Evolutionary conservation across 2,888 invertebrate genomes (phyloP), one percentile per base, ranked within the genome.

Genomic region (Nemoura dubitans): DNA sequence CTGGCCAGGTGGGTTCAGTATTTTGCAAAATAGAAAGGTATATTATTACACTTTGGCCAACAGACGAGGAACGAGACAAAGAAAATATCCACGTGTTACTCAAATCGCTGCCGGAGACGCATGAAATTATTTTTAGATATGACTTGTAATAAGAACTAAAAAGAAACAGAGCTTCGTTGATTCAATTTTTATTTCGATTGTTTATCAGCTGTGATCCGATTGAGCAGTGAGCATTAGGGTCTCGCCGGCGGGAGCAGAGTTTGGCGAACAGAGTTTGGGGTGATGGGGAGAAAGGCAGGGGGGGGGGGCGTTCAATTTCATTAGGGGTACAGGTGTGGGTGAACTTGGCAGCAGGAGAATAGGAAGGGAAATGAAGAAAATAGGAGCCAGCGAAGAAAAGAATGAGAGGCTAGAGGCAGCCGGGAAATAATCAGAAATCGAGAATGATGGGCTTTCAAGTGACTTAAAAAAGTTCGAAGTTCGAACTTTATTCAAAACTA

Each of bases 301-400:
- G 25, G 43, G 83, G 42, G 28, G 29, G 76, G 84, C 14, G 86
- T 30, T 87, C 86, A 87, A 87, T 87, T 86, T 87, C 87, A 87
- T 87, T 87, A 87, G 28, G 86, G 86, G 87, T 86, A 87, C 87
- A 87, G 87, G 86, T 87, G 86, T 42, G 86, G 76, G 81, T 81
- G 81, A 81, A 30, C 81, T 78, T 81, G 84, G 84, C 84, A 59
- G 59, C 84, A 14, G 59, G 76, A 84, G 84, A 84, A 84, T 76
- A 59, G 84, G 84, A 27, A 84, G 84, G 59, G 76, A 76, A 84
- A 84, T 84, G 59, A 84, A 59, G 26, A 84, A 84, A 84, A 84
- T 84, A 76, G 59, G 84, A 27, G 16, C 28, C 28, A 10, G 81
- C 14, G 30, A 30, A 30, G 81, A 81, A 30, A 81, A 81, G 78